Conservation (phyloP, 1,140 invertebrate species). For the Eriosoma lanigerum region DNA sequence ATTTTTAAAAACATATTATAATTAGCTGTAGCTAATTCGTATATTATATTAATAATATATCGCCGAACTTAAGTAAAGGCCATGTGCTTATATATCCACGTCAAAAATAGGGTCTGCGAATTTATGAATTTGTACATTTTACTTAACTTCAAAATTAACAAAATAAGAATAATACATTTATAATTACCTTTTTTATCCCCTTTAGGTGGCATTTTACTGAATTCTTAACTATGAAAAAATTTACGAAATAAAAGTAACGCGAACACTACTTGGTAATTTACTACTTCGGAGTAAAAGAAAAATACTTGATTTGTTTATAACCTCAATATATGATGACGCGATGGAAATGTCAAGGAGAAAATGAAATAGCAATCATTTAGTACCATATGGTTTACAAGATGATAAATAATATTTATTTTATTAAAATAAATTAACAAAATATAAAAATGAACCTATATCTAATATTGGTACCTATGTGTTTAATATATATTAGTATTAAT, state of each 20-base stretch:
- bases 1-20: too few species aligned
- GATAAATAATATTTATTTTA: neutral
- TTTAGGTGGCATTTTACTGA: constrained; percentile 42
- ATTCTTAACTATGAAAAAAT: constrained; percentile 14
- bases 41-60: too few species aligned
- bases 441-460: neutral
- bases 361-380: too few species aligned
- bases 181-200: constrained; percentile 46
- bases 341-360: constrained; percentile 10
- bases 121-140: neutral
- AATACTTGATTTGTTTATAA: constrained; percentile 40
- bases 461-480: neutral
- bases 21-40: too few species aligned
- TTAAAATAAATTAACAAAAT: neutral
- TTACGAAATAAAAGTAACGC: neutral
- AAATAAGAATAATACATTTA: constrained; percentile 11
- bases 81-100: constrained; percentile 29
- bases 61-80: neutral
- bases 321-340: constrained; percentile 41
- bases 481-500: neutral
- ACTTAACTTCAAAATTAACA: neutral
- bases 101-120: neutral
- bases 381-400: neutral
- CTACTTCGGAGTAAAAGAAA: constrained; percentile 18
- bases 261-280: constrained; percentile 19